phyloP scores from a whole-genome alignment of 2,888 invertebrate genomes.

The Saturnia pavonia region DNA sequence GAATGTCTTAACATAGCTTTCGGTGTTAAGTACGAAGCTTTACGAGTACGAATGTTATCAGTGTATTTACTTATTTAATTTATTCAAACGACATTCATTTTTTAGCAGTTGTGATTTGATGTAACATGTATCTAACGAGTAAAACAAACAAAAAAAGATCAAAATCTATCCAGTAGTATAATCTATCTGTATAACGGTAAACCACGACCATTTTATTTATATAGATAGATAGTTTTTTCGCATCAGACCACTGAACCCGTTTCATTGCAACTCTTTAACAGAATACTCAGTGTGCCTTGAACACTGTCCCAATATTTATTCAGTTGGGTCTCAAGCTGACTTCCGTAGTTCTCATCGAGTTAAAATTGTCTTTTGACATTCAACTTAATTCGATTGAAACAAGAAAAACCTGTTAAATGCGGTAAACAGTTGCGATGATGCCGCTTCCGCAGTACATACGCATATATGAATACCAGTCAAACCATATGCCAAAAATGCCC shows the following conservation, averaged over 20 bases:
- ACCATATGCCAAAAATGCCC: slow-evolving; percentile 23
- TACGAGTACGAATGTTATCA: not conserved
- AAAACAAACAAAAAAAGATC: too few species aligned
- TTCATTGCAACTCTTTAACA: too few species aligned
- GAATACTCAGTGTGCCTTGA: not conserved
- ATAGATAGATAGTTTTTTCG: too few species aligned
- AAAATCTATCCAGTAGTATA: too few species aligned
- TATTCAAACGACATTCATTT: not conserved
- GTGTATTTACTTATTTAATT: not conserved
- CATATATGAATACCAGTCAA: not conserved
- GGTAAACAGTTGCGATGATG: not conserved
- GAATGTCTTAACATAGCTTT: not conserved
- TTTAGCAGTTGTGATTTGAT: not conserved
- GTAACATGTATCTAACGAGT: too few species aligned
- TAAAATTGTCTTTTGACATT: not conserved
- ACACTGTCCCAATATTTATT: not conserved
- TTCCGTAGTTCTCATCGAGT: not conserved
- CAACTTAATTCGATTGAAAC: not conserved
- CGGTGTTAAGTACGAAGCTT: not conserved
- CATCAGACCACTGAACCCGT: too few species aligned
- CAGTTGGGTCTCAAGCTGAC: not conserved
- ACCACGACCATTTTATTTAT: too few species aligned
- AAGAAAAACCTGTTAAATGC: not conserved
- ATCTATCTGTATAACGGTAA: too few species aligned
- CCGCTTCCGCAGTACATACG: not conserved